Conservation (phyloP, 2,888 invertebrate species). For the Caprella mutica region DNA sequence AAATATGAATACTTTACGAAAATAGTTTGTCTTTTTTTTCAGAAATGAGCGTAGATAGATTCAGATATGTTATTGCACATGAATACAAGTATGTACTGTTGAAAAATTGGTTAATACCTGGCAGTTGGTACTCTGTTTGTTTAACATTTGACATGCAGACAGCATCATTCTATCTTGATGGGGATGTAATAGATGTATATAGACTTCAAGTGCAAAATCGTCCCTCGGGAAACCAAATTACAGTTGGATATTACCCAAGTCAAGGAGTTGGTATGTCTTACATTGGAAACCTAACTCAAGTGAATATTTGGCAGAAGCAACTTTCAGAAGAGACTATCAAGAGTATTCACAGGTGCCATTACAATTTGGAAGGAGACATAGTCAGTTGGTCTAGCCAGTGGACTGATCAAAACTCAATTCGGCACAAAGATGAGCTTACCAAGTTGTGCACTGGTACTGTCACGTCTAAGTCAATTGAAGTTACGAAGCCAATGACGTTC, state of each 20-base stretch:
- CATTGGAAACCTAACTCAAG: slow-evolving; percentile 19
- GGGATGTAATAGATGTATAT: not conserved
- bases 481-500: slow-evolving; percentile 7
- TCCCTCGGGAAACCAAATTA: not conserved
- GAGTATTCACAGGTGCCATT: slow-evolving; percentile 2
- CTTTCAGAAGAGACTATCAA: slow-evolving; percentile 7
- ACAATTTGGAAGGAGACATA: slow-evolving; percentile 10
- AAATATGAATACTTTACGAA: too few species aligned
- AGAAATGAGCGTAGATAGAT: slow-evolving; percentile 19
- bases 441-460: not conserved
- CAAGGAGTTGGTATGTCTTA: not conserved
- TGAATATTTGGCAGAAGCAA: slow-evolving; percentile 17
- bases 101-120: slow-evolving; percentile 12
- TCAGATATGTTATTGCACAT: slow-evolving; percentile 7
- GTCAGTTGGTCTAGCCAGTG: slow-evolving; percentile 15
- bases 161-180: slow-evolving; percentile 4
- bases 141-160: not conserved
- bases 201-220: not conserved
- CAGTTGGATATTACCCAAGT: slow-evolving; percentile 9
- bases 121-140: slow-evolving; percentile 20
- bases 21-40: too few species aligned
- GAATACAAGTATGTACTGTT: slow-evolving; percentile 9
- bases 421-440: not conserved
- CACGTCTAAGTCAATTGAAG: not conserved
- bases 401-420: not conserved